phyloP scores from a whole-genome alignment of 2,797 vertebrate genomes.

The Botia kubotai region DNA sequence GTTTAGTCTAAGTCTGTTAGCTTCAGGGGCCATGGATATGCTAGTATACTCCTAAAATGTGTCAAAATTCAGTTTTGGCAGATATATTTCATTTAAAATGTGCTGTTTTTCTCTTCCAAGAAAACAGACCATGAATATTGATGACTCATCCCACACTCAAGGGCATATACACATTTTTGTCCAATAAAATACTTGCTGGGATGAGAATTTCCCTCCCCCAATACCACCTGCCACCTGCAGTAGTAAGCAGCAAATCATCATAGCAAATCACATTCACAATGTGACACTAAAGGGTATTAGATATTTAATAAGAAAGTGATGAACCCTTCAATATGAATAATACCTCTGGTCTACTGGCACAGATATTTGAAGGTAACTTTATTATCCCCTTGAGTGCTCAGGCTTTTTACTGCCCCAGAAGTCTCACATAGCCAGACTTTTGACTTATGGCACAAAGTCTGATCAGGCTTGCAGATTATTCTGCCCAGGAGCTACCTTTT shows the following conservation, averaged over 20 bases:
- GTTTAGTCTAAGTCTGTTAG: not conserved
- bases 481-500: not conserved
- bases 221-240: not conserved
- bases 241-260: not conserved
- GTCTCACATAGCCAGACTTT: not conserved
- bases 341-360: not conserved
- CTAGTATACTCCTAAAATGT: not conserved
- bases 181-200: not conserved
- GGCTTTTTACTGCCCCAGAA: not conserved
- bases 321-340: not conserved
- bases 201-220: not conserved
- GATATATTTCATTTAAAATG: not conserved
- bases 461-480: not conserved
- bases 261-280: not conserved
- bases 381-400: not conserved
- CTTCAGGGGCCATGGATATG: not conserved
- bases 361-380: not conserved
- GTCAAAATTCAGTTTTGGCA: not conserved
- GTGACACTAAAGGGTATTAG: not conserved
- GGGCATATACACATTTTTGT: not conserved
- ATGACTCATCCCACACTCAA: not conserved
- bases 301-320: constrained; percentile 3
- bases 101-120: not conserved
- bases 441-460: not conserved
- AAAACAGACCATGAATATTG: not conserved